Conservation (phyloP, 2,888 invertebrate species). For the Drosophila anceps region DNA sequence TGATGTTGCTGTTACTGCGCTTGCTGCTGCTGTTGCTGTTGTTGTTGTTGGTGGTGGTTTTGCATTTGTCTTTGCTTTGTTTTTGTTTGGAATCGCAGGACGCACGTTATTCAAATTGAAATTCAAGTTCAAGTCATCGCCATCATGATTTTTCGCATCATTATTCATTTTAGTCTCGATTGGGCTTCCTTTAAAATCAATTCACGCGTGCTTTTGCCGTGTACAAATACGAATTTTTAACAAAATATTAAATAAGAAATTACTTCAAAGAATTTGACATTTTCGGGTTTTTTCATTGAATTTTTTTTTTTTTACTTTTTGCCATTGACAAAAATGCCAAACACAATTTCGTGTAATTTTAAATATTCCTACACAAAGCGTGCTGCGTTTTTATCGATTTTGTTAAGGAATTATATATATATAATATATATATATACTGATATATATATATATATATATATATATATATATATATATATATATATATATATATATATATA, state of each 20-base stretch:
- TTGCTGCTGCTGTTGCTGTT: conserved; percentile 25
- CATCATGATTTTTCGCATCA: conserved; percentile 84
- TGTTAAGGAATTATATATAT: conserved; percentile 52
- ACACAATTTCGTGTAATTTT: conserved; percentile 27
- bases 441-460: conserved; percentile 28
- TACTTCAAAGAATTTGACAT: conserved; percentile 62
- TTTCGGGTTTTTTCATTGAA: conserved; percentile 49
- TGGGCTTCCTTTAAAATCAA: conserved; percentile 56
- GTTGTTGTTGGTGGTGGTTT: conserved; percentile 36
- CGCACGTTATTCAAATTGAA: conserved; percentile 69
- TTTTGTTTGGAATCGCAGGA: conserved; percentile 70
- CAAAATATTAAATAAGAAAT: conserved; percentile 45
- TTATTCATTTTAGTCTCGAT: conserved; percentile 81
- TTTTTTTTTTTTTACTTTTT: conserved; percentile 24
- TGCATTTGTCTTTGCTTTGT: conserved; percentile 57
- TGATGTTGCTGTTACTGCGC: conserved; percentile 29
- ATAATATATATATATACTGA: conserved; percentile 23
- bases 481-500: conserved; percentile 28
- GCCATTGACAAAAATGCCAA: conserved; percentile 60
- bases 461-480: conserved; percentile 28
- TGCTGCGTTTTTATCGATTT: conserved; percentile 67
- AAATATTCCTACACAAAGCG: conserved; percentile 50
- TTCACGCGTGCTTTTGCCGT: conserved; percentile 71
- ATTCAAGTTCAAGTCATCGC: conserved; percentile 81
- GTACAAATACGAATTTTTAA: conserved; percentile 49